Conservation (phyloP, 2,888 invertebrate species). For the Myathropa florea region DNA sequence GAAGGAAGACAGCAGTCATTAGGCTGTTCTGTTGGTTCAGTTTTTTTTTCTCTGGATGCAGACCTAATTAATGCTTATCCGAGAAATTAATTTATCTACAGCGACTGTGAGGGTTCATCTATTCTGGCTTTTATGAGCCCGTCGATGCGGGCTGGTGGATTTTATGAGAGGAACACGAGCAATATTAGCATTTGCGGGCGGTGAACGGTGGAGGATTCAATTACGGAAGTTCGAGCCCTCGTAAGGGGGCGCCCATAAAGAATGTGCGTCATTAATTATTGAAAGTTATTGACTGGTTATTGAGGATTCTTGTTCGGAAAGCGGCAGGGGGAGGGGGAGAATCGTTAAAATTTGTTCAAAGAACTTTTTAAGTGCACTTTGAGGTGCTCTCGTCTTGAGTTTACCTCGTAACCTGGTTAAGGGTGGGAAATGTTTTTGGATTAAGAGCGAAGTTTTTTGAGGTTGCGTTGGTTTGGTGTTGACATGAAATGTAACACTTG, state of each 20-base stretch:
- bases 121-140: neutral
- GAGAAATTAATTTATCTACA: constrained; percentile 40
- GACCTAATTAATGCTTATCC: constrained; percentile 47
- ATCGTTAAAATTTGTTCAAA: neutral
- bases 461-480: neutral
- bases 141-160: neutral
- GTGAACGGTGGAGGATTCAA: constrained; percentile 8
- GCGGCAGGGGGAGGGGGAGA: neutral
- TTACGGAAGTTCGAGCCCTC: constrained; percentile 20
- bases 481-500: neutral
- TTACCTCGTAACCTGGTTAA: neutral
- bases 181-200: constrained; percentile 15
- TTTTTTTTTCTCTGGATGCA: neutral
- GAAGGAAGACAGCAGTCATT: neutral
- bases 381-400: neutral
- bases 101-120: neutral
- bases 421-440: neutral
- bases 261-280: constrained; percentile 18
- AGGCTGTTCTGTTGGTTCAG: neutral
- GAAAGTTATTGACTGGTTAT: constrained; percentile 33
- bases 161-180: neutral
- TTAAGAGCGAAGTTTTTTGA: neutral
- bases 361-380: neutral
- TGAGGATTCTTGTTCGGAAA: neutral
- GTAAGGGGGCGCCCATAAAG: neutral